Evolutionary conservation across 2,113 vertebrate species (phyloP).

Genomic region (Perca schrenkii): DNA sequence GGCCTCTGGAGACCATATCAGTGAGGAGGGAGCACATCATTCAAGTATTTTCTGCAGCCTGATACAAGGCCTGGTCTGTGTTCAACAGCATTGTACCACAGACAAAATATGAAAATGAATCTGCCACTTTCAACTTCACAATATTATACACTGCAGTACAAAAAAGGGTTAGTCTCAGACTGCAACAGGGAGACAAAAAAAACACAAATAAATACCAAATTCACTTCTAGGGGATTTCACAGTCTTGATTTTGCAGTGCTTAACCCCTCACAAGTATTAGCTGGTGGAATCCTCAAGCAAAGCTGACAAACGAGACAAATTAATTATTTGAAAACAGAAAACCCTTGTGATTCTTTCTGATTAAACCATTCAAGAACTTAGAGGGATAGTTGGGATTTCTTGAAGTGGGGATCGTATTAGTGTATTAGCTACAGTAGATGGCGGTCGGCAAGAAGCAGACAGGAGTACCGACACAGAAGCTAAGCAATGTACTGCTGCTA

Average conservation of each 20-base stretch:
- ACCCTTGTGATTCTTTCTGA: not conserved
- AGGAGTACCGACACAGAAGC: no score
- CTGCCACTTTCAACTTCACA: conserved; percentile 4
- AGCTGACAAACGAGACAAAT: no score
- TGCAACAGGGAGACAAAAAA: not conserved
- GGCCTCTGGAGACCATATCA: not conserved
- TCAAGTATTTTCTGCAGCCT: not conserved
- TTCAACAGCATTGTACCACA: not conserved
- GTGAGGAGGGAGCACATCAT: not conserved
- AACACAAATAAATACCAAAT: not conserved
- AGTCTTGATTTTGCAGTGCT: not conserved
- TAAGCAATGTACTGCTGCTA: no score
- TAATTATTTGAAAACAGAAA: not conserved
- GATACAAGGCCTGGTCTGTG: not conserved
- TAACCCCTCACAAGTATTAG: not conserved
- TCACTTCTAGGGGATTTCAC: not conserved
- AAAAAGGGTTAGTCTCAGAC: not conserved
- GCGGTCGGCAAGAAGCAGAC: no score
- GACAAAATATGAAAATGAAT: not conserved
- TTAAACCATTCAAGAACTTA: not conserved
- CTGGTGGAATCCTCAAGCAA: not conserved
- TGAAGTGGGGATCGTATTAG: no score
- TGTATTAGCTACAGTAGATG: no score
- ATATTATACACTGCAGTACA: not conserved
- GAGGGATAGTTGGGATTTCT: no score